Evolutionary conservation across 2,888 invertebrate genomes (phyloP).

Genomic region (Brachypalpus laphriformis): DNA sequence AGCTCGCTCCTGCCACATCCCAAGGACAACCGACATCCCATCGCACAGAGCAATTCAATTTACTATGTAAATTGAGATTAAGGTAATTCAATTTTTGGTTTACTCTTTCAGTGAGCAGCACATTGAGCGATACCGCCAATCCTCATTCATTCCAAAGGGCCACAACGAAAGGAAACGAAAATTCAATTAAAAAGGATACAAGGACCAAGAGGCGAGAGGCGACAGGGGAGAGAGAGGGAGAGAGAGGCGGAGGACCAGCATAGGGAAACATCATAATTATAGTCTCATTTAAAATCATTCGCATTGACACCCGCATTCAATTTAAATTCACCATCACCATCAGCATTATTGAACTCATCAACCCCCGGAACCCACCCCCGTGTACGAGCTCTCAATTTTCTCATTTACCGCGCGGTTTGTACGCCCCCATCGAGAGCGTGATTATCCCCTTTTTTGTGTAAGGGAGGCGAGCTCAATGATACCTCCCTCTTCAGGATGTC

Average conservation of each 20-base stretch:
- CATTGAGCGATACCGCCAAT: constrained; percentile 64
- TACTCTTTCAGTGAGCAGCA: constrained; percentile 68
- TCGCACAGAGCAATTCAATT: constrained; percentile 60
- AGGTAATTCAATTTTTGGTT: constrained; percentile 72
- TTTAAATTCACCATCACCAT: constrained; percentile 60
- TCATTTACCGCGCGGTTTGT: constrained; percentile 27
- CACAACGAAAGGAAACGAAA: neutral
- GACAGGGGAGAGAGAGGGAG: no score
- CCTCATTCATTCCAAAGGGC: constrained; percentile 23
- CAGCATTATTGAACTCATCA: constrained; percentile 48
- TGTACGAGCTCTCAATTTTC: neutral
- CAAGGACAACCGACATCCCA: constrained; percentile 27
- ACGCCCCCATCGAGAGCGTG: no score
- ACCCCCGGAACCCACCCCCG: neutral
- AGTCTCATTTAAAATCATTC: constrained; percentile 72
- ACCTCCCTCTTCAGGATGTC: constrained; percentile 2
- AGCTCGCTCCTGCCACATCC: neutral
- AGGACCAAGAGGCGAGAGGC: no score
- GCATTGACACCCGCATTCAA: constrained; percentile 69
- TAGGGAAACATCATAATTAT: constrained; percentile 63
- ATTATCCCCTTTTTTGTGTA: neutral
- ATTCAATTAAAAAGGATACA: constrained; percentile 36
- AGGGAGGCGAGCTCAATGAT: neutral
- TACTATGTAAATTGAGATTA: constrained; percentile 72
- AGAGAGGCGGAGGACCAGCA: constrained; percentile 32